Base-by-base conservation (phyloP, 2,888 invertebrate genomes). In the Amphiduros pacificus region DNA sequence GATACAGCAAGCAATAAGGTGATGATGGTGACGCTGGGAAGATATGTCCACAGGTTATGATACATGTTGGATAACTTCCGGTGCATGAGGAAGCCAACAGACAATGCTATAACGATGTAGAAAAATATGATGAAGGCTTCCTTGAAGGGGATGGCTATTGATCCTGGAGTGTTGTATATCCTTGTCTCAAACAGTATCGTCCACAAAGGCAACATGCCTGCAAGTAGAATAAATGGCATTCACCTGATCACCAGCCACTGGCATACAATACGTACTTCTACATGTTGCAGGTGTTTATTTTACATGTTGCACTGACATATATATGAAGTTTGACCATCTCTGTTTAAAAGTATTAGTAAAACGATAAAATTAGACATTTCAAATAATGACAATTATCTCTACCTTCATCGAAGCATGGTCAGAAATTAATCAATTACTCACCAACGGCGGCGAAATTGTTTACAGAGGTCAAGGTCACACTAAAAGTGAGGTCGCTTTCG, bases 181-280 rank as follows among this genome's bases (percentile, higher is more conserved):
- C 48, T 27, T 2, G 51, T 60, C 56, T 63, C 63, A 50, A 63
- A 63, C 24, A 60, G 49, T 4, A 63, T 60, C 11, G 60, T 60
- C 63, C 63, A 63, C 51, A 63, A 28, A 22, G 63, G 63, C 14
- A 63, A 24, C 63, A 63, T 60, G 17, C 55, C 63, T 63, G 63
- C n/a, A 48, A 41, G 24, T 4, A 26, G 26, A 32, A 32, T 54
- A n/a, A n/a, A n/a, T n/a, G n/a, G n/a, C n/a, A n/a, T n/a, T n/a
- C n/a, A n/a, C n/a, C n/a, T n/a, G n/a, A n/a, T n/a, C n/a, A n/a
- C n/a, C n/a, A n/a, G n/a, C n/a, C n/a, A n/a, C n/a, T n/a, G n/a
- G n/a, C n/a, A n/a, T n/a, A n/a, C n/a, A n/a, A n/a, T n/a, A n/a
- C n/a, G n/a, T n/a, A n/a, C n/a, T n/a, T n/a, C n/a, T n/a, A n/a